Conservation (phyloP, 2,797 vertebrate species). For the Pygocentrus nattereri region DNA sequence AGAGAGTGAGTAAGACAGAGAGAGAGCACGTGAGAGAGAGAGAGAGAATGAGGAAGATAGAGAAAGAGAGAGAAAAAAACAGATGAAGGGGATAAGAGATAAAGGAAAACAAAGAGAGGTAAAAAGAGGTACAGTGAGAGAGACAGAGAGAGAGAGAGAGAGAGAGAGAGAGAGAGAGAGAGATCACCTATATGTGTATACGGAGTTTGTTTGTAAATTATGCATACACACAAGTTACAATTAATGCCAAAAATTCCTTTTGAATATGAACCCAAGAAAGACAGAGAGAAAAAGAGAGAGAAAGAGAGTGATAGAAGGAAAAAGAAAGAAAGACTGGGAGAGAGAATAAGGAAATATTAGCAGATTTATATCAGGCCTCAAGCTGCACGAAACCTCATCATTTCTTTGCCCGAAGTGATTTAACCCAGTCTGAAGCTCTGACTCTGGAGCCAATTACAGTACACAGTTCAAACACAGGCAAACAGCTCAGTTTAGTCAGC, state of each 20-base stretch:
- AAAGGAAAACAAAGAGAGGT: conserved; percentile 26
- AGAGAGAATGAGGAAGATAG: conserved; percentile 42
- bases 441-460: conserved; percentile 38
- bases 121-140: background rate
- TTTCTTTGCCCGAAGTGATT: conserved; percentile 34
- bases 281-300: too few relatives aligned
- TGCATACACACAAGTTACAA: too few relatives aligned
- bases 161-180: background rate
- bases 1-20: too few relatives aligned
- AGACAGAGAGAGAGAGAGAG: too few relatives aligned
- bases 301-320: too few relatives aligned
- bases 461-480: conserved; percentile 40
- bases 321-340: conserved; percentile 11
- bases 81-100: too few relatives aligned
- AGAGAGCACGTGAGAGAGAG: conserved; percentile 37
- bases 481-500: conserved; percentile 24
- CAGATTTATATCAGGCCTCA: conserved; percentile 15
- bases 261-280: too few relatives aligned
- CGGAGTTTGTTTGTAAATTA: too few relatives aligned
- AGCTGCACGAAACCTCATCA: conserved; percentile 23
- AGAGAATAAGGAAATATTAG: background rate
- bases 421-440: conserved; percentile 10
- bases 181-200: background rate
- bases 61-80: conserved; percentile 1
- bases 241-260: too few relatives aligned